phyloP scores from a whole-genome alignment of 2,113 vertebrate genomes.

The Petrocephalus zakoni region DNA sequence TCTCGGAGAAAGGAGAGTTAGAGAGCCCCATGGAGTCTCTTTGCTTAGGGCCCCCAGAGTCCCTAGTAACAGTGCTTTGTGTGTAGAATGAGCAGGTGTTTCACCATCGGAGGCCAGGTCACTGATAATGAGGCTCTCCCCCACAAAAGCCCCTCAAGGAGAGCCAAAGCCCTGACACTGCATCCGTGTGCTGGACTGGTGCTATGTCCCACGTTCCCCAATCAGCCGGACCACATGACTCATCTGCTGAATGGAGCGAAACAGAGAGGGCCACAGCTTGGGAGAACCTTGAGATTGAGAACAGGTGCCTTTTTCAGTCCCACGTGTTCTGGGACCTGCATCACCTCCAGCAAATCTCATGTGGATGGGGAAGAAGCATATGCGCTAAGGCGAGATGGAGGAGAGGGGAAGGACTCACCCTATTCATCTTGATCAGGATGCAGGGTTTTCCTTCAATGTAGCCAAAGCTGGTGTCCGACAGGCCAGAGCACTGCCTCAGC shows the following conservation, averaged over 20 bases:
- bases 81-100: not conserved
- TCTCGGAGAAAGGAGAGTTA: not conserved
- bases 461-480: constrained; percentile 68
- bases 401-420: constrained; percentile 61
- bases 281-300: not conserved
- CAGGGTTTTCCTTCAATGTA: constrained; percentile 77
- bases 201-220: not conserved
- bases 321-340: not conserved
- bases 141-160: not conserved
- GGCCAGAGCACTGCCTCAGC: constrained; percentile 73
- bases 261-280: not conserved
- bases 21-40: not conserved
- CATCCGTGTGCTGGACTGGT: not conserved
- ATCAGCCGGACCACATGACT: not conserved
- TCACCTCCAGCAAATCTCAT: not conserved
- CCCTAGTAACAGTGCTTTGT: not conserved
- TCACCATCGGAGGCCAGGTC: not conserved
- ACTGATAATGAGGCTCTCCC: not conserved
- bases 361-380: not conserved
- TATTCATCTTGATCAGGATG: constrained; percentile 88
- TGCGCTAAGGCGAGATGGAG: not conserved
- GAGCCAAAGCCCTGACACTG: not conserved
- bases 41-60: not conserved
- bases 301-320: not conserved
- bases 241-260: not conserved